Evolutionary conservation across 2,797 vertebrate genomes (phyloP), one percentile per base, ranked within the genome.

Genomic region (Mallotus villosus): DNA sequence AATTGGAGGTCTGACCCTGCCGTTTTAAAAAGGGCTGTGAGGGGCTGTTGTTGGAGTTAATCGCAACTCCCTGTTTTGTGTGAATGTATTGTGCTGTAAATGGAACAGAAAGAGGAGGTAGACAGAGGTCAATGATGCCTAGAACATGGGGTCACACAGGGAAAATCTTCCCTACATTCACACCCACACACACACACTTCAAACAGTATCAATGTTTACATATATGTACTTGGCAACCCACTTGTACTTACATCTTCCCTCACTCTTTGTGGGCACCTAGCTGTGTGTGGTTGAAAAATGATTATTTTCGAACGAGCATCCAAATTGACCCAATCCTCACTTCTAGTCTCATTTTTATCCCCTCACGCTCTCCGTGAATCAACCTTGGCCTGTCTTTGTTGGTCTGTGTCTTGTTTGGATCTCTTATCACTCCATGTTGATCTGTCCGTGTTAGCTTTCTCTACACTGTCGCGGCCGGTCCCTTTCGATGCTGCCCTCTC

Each of bases 171-270:
- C 24, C 22, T 25, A 51, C 71, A 69, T n/a, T n/a, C 59, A 63
- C 49, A 72, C 58, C 32, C 11, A 22, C 55, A 58, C 55, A 58
- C n/a, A 21, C 55, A 58, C n/a, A 58, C 55, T 46, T 46, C 14
- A 46, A 46, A 46, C 41, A 12, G 41, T 14, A 46, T 34, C 9
- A 12, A 46, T 46, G 32, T 34, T 1, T 34, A 8, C 9, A 12
- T 14, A 14, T 46, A 14, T 11, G 41, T 14, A 46, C 41, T 46
- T 46, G 12, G 41, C 41, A 46, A 22, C 55, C 2, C 55, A 22
- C 55, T 21, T 6, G 9, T 22, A 58, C 55, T 21, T 9, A 58
- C 55, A 27, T n/a, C 41, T 27, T 29, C 22, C 59, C 12, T 61
- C 63, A 41, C 34, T 64, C 63, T 34, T 34, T 46, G 41, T 12